A percentile compares a stretch with the other conserved stretches of the same genome.
Conservation (phyloP, 2,888 invertebrate species). For the Caenorhabditis doughertyi region DNA sequence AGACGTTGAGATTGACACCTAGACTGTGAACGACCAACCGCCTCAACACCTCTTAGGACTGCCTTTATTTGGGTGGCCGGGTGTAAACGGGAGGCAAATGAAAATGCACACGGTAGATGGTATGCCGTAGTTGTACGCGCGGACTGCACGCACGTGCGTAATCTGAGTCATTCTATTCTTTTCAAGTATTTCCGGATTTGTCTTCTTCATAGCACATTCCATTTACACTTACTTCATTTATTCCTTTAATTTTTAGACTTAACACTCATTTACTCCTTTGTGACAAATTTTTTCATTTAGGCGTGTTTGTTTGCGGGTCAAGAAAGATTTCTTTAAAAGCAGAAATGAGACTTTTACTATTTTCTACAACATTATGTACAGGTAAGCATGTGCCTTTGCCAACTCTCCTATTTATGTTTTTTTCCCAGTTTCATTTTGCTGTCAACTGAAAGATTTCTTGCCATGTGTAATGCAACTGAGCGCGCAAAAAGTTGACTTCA, state of each 20-base stretch:
- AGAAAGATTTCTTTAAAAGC: slow-evolving; percentile 24
- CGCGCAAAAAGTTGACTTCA: slow-evolving; percentile 72
- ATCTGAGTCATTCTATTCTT: slow-evolving; percentile 42
- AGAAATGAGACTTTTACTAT: slow-evolving; percentile 29
- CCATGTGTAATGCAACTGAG: slow-evolving; percentile 72
- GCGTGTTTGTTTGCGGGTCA: slow-evolving; percentile 50
- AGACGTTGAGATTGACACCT: slow-evolving; percentile 59
- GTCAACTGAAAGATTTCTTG: slow-evolving; percentile 71
- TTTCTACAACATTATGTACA: slow-evolving; percentile 41
- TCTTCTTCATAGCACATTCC: slow-evolving; percentile 12
- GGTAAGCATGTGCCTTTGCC: neutral
- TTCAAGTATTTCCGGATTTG: slow-evolving; percentile 34
- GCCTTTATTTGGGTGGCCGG: slow-evolving; percentile 50
- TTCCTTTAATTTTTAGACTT: neutral
- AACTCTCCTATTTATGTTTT: neutral
- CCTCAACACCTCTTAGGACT: slow-evolving; percentile 47
- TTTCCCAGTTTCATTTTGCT: slow-evolving; percentile 59
- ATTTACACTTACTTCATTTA: neutral
- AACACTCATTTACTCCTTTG: neutral
- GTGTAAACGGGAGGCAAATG: neutral
- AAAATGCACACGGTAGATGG: slow-evolving; percentile 12
- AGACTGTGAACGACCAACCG: slow-evolving; percentile 46
- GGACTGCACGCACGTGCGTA: slow-evolving; percentile 51
- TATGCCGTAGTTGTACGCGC: slow-evolving; percentile 30
- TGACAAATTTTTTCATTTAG: slow-evolving; percentile 3